A percentile compares a stretch with the other conserved stretches of the same genome.
phyloP scores from a whole-genome alignment of 2,888 invertebrate genomes.

The Perizoma flavofasciatum region DNA sequence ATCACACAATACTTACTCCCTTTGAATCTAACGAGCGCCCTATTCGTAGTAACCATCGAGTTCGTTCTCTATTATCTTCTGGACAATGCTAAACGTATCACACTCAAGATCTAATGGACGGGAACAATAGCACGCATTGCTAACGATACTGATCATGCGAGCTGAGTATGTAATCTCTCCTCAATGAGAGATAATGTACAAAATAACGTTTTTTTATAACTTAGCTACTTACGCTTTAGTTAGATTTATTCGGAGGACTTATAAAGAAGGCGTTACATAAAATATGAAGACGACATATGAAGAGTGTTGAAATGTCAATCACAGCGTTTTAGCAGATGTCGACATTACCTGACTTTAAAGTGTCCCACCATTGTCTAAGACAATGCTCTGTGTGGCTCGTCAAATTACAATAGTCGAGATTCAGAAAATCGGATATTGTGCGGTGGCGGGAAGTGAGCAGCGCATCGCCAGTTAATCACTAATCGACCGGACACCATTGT shows the following conservation, averaged over 20 bases:
- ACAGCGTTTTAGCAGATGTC: too few relatives aligned
- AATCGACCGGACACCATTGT: conserved; percentile 64
- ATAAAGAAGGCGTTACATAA: too few relatives aligned
- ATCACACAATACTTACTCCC: conserved; percentile 2
- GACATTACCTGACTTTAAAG: too few relatives aligned
- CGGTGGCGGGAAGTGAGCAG: conserved; percentile 25
- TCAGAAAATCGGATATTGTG: conserved; percentile 15
- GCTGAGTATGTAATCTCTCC: conserved; percentile 15
- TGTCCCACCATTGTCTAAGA: too few relatives aligned
- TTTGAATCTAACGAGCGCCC: conserved; percentile 13
- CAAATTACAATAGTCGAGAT: too few relatives aligned
- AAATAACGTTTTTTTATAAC: too few relatives aligned
- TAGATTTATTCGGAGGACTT: too few relatives aligned
- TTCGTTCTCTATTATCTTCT: conserved; percentile 29
- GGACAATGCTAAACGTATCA: conserved; percentile 45
- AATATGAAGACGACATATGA: too few relatives aligned
- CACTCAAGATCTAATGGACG: conserved; percentile 29
- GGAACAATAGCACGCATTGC: conserved; percentile 46
- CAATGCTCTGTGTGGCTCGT: too few relatives aligned
- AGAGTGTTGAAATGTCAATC: too few relatives aligned
- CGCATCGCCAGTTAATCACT: conserved; percentile 54
- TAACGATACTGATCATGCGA: conserved; percentile 60
- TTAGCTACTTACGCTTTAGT: too few relatives aligned
- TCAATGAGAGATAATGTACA: conserved; percentile 4
- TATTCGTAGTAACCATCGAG: conserved; percentile 26